These are phyloP conservation scores for Caenorhabditis plicata DNA, from an alignment of 2,888 invertebrate species.

Conservation along the genomic window DNA sequence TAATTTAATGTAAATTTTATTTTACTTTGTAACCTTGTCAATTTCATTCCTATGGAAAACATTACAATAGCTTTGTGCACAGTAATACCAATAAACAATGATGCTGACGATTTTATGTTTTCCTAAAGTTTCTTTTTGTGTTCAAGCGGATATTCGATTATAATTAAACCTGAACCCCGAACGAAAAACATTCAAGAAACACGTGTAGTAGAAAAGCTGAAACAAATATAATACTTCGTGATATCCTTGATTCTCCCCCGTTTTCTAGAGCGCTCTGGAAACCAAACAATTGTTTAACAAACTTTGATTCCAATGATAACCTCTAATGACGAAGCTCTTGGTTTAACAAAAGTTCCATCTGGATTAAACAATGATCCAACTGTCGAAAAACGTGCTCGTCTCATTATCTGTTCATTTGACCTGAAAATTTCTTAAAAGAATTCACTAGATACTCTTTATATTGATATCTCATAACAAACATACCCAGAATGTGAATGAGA, in stretches of 20 bases:
- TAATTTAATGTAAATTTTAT: neutral
- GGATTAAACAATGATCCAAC: conserved; percentile 4
- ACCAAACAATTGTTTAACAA: neutral
- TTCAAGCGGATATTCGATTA: neutral
- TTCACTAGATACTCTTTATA: too few species aligned
- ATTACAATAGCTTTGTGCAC: conserved; percentile 48
- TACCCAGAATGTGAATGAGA: neutral
- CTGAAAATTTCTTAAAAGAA: neutral
- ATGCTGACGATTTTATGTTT: conserved; percentile 29
- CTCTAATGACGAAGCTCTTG: neutral
- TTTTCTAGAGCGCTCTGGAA: neutral
- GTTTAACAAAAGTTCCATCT: conserved; percentile 2
- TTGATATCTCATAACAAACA: too few species aligned
- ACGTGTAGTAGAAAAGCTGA: conserved; percentile 46
- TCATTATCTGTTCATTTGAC: too few species aligned
- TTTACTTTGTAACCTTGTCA: neutral
- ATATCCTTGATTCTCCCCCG: neutral
- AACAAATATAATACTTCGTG: conserved; percentile 16
- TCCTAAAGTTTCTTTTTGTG: conserved; percentile 10
- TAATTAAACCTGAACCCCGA: conserved; percentile 41
- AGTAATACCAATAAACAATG: conserved; percentile 51
- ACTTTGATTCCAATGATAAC: neutral
- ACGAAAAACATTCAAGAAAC: conserved; percentile 50
- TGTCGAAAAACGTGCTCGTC: conserved; percentile 3
- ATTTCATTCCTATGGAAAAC: conserved; percentile 28